These are phyloP conservation scores for Pangasius mekongensis DNA, from an alignment of 2,797 vertebrate species.

Conservation along the genomic window DNA sequence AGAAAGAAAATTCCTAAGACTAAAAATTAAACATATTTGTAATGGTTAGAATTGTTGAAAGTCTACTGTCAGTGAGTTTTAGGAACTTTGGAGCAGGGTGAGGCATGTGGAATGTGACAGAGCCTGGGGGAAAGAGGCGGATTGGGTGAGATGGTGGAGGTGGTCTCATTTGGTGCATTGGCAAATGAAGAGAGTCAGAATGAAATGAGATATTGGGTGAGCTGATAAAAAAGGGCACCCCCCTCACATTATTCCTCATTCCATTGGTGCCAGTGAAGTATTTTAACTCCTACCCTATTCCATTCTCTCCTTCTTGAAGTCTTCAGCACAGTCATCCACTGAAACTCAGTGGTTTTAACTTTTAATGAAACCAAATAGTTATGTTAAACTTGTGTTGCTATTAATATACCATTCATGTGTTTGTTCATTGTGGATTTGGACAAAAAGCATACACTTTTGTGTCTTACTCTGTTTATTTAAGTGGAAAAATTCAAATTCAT, in stretches of 20 bases:
- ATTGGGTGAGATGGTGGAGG: constrained; percentile 10
- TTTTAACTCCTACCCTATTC: background rate
- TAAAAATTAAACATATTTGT: background rate
- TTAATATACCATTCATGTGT: background rate
- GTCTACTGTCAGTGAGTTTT: background rate
- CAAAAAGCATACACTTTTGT: background rate
- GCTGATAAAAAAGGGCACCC: constrained; percentile 21
- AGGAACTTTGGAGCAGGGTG: constrained; percentile 18
- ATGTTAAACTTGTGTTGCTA: background rate
- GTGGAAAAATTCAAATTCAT: background rate
- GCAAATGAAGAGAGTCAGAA: constrained; percentile 10
- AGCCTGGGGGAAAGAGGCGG: constrained; percentile 14
- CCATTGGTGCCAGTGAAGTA: background rate
- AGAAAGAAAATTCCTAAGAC: background rate
- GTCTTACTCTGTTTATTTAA: background rate
- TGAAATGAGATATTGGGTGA: constrained; percentile 11
- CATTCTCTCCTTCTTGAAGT: background rate
- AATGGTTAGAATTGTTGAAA: background rate
- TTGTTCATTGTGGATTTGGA: background rate
- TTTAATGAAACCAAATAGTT: background rate
- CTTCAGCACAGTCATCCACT: background rate
- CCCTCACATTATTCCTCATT: background rate
- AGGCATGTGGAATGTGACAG: constrained; percentile 44
- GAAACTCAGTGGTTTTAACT: too few relatives aligned
- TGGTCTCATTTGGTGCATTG: background rate